Base-by-base conservation (phyloP, 2,888 invertebrate species). In the Pterostichus madidus region DNA sequence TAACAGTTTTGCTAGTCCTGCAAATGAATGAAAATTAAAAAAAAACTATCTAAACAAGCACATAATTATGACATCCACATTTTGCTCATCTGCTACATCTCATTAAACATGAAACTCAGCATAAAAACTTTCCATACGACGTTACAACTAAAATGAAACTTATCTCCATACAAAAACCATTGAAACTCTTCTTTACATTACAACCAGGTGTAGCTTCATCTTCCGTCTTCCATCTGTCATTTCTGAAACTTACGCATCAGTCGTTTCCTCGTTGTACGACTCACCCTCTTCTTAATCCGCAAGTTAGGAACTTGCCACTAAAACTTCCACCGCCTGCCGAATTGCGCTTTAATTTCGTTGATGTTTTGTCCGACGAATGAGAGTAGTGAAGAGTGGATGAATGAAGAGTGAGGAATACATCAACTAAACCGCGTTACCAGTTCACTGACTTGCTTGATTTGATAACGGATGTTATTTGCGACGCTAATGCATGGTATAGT, bases 401-500 rank as follows among this genome's bases (percentile, higher is more conserved):
- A 64, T 31, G 64, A 8, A 39, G 0, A 39, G 39, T 39, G 39
- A 39, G 5, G 39, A 39, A 39, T 39, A 39, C 39, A 39, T 39
- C 17, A 17, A 49, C 11, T 4, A 49, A 49, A 49, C 49, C n/a
- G 49, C 49, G 56, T 52, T 56, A 56, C 15, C 44, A 71, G 44
- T 71, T 71, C 68, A 44, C 17, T 53, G 75, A 75, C 53, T 49
- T 75, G 75, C 52, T 75, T 52, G 49, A 52, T 75, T 75, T 75
- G 75, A 75, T 75, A 75, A 75, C 13, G 31, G 13, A 24, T 49
- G 39, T 39, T 39, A 39, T 49, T 17, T 15, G 59, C 11, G 59
- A 17, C 13, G 31, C 59, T 59, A 59, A 59, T 59, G 68, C 39
- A 13, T 10, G 68, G 46, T 24, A 31, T 46, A 24, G 24, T n/a